Evolutionary conservation across 2,113 vertebrate species (phyloP), one percentile per base, ranked within the genome.

Genomic region (Vimba vimba): DNA sequence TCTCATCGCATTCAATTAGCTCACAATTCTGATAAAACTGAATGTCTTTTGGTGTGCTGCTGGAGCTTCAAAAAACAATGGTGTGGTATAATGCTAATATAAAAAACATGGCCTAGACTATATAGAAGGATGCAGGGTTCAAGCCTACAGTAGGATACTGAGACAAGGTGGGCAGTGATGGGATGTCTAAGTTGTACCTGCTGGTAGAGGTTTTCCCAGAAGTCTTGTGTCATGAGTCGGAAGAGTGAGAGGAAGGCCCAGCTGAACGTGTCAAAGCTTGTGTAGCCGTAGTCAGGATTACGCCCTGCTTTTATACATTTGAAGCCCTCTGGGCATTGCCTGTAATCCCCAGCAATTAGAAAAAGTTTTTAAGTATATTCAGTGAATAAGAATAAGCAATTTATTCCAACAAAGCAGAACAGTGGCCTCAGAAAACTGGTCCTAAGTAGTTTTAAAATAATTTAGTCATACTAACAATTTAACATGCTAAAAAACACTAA

Each of bases 181-280:
- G 17, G 23, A 76, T 36, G 13, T 64, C 15, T 36, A 15, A 12
- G 2, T 23, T 17, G 92, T 89, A 97, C 98, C 97, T 98, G 95
- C 91, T 98, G 97, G 91, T 98, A 99, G 91, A 99, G 97, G 91
- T 97, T 98, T 92, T 99, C 98, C 98, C 98, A 99, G 92, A 83
- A 98, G 94, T 99, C 98, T 94, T 99, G 98, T 89, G 98, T 99
- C 98, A 99, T 99, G 90, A 99, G 95, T 47, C 98, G 95, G 95
- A 99, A 99, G 88, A 99, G 94, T 13, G 98, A 99, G 86, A 99
- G 95, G 93, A 99, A 99, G 19, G 98, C 98, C 98, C 98, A 99
- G 92, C 97, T 96, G 92, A 99, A 99, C 60, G 97, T 97, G 91
- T 99, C 98, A 86, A 99, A 99, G 91, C 97, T 99, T 68, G 98